Conservation (phyloP, 2,113 vertebrate genomes). For the Oryzias celebensis region DNA sequence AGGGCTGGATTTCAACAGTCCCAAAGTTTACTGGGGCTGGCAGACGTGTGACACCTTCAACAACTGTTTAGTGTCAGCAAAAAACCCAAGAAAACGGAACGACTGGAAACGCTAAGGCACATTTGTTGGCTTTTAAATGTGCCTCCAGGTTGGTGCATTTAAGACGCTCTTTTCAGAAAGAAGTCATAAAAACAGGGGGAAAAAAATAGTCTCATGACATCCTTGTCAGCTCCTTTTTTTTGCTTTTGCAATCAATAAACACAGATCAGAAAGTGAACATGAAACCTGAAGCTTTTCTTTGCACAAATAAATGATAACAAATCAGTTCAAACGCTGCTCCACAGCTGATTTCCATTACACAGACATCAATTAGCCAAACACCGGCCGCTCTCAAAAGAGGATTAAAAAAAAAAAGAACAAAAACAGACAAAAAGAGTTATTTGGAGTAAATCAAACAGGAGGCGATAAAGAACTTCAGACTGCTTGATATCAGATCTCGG, state of each 20-base stretch:
- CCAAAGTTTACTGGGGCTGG: constrained; percentile 59
- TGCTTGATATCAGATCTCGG: constrained; percentile 74
- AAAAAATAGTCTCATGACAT: constrained; percentile 43
- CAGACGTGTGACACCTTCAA: constrained; percentile 61
- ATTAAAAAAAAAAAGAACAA: background rate
- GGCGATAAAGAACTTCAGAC: constrained; percentile 57
- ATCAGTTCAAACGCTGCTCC: constrained; percentile 57
- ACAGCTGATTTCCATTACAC: constrained; percentile 65
- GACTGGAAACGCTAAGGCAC: constrained; percentile 1
- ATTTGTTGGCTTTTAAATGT: constrained; percentile 8
- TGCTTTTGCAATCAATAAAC: constrained; percentile 63
- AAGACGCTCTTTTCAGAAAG: constrained; percentile 5
- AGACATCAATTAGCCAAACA: constrained; percentile 66
- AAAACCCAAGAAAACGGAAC: constrained; percentile 21
- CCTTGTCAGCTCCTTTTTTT: constrained; percentile 57
- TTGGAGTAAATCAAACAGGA: constrained; percentile 69
- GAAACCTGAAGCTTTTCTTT: constrained; percentile 48
- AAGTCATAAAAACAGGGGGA: background rate
- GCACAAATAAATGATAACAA: constrained; percentile 57
- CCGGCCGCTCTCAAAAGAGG: constrained; percentile 17
- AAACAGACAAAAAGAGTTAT: constrained; percentile 32
- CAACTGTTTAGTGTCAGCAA: constrained; percentile 65
- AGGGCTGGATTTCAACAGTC: constrained; percentile 64
- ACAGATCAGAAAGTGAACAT: constrained; percentile 66
- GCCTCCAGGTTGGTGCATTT: constrained; percentile 19